Evolutionary conservation across 2,113 vertebrate species (phyloP), one percentile per base, ranked within the genome.

Genomic region (Microtus ochrogaster): DNA sequence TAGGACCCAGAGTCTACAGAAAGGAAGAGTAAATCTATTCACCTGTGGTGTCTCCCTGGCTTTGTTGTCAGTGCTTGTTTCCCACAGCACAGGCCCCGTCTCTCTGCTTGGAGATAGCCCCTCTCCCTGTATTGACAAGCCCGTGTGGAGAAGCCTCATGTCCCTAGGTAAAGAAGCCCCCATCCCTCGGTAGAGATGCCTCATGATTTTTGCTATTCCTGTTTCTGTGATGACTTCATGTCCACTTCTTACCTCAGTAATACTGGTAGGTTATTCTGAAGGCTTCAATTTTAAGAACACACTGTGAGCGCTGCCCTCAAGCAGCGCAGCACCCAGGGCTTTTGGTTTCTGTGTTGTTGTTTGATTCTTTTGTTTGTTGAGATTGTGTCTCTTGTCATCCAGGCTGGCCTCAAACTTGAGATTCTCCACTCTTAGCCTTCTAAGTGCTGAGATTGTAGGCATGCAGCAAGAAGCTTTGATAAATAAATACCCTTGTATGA

Each of bases 301-400:
- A 0, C 41, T 5, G 26, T 10, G 52, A 33, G 17, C 1, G 7
- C 65, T 5, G 3, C 52, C 52, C 33, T 1, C 12, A 26, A 21
- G 28, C 79, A 52, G 1, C 0, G 7, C 0, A 14, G 33, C 22
- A 0, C 33, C n/a, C 3, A 0, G 44, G 58, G 17, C 61, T 72
- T 26, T 22, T 3, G 24, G 30, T 7, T 41, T n/a, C 55, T 19
- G 6, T 33, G 26, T 14, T 17, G 26, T n/a, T 88, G 26, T 72
- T 88, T 49, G 36, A 14, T n/a, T 39, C 44, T 73, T 47, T 77
- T 47, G 41, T 66, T 65, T 28, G 30, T 85, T 85, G 4, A 47
- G 3, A 85, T 66, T 26, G 10, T 21, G 39, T 76, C 30, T 85
- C 19, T 22, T 85, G 16, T 73, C 33, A 39, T 22, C 66, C 12